Conservation (phyloP, 2,888 invertebrate species). For the Acleris sparsana region DNA sequence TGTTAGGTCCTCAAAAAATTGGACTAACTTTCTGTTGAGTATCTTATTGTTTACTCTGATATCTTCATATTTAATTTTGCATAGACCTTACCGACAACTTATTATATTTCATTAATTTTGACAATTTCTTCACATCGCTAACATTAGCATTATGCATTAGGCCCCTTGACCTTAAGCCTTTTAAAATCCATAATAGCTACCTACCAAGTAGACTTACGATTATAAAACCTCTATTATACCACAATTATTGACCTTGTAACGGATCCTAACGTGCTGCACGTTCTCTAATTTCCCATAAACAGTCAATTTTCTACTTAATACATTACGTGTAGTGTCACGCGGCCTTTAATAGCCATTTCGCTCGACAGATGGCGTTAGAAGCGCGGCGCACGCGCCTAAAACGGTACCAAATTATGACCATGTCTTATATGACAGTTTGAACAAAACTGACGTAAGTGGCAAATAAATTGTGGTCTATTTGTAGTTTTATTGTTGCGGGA, state of each 20-base stretch:
- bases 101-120: not conserved
- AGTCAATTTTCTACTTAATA: conserved; percentile 14
- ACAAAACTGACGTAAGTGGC: too few species aligned
- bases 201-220: not conserved
- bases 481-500: too few species aligned
- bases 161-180: not conserved
- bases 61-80: too few species aligned
- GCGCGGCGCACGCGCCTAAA: conserved; percentile 40
- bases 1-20: too few species aligned
- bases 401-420: conserved; percentile 40
- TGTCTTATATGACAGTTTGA: not conserved
- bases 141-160: too few species aligned
- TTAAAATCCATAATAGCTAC: not conserved
- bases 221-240: not conserved
- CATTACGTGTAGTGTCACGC: not conserved
- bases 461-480: too few species aligned
- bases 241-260: conserved; percentile 11
- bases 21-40: too few species aligned
- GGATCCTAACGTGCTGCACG: not conserved
- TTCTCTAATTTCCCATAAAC: conserved; percentile 9
- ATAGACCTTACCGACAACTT: too few species aligned
- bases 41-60: too few species aligned
- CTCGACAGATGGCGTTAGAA: conserved; percentile 40
- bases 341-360: conserved; percentile 9
- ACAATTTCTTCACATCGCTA: too few species aligned